Evolutionary conservation across 2,888 invertebrate genomes (phyloP).

Genomic region (Metellina segmentata): DNA sequence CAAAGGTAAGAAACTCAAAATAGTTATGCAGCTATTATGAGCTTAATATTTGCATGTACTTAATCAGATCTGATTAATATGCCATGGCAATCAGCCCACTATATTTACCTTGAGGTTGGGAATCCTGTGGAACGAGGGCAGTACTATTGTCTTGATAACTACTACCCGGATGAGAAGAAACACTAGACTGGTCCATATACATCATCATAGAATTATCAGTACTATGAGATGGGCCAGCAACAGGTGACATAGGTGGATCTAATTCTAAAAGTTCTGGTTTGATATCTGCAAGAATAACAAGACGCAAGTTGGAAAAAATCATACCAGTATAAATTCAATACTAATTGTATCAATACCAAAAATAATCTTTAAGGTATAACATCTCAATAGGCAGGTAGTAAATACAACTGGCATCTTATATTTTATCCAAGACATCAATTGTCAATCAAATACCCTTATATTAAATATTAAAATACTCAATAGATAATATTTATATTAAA

Average conservation of each 20-base stretch:
- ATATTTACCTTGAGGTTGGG: slow-evolving; percentile 68
- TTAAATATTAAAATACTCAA: too few relatives aligned
- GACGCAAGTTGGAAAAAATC: neutral
- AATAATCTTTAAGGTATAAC: neutral
- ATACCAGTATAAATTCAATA: neutral
- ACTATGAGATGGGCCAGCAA: slow-evolving; percentile 73
- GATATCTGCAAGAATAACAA: slow-evolving; percentile 43
- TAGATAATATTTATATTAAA: too few relatives aligned
- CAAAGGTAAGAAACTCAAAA: too few relatives aligned
- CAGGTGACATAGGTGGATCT: slow-evolving; percentile 68
- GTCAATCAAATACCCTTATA: too few relatives aligned
- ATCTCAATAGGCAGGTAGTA: neutral
- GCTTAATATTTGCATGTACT: too few relatives aligned
- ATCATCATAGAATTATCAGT: slow-evolving; percentile 72
- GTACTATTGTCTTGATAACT: slow-evolving; percentile 69
- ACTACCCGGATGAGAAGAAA: slow-evolving; percentile 65
- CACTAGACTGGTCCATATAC: slow-evolving; percentile 67
- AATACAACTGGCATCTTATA: too few relatives aligned
- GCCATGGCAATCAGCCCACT: neutral
- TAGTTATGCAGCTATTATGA: too few relatives aligned
- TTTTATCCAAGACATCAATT: too few relatives aligned
- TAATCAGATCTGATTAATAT: neutral
- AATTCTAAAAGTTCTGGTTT: slow-evolving; percentile 70
- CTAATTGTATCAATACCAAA: too few relatives aligned
- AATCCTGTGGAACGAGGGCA: slow-evolving; percentile 57